Evolutionary conservation across 2,888 invertebrate species (phyloP).

Genomic region (Caenorhabditis sulstoni): DNA sequence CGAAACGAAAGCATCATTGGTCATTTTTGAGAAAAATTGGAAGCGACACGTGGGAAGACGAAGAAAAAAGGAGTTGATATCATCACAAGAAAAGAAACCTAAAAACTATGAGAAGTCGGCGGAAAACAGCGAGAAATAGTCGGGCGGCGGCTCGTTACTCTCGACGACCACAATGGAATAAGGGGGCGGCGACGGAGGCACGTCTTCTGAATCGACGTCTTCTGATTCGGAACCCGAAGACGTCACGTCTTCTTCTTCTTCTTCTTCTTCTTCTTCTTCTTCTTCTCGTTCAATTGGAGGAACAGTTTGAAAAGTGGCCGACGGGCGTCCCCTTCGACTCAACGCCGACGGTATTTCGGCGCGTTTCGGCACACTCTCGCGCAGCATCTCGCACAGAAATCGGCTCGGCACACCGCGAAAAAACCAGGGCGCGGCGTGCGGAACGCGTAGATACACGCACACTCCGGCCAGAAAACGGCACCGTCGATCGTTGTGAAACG

Average conservation of each 20-base stretch:
- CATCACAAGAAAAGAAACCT: no score
- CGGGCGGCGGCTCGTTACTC: background rate
- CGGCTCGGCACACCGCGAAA: background rate
- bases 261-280: no score
- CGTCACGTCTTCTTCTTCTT: no score
- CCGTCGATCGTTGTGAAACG: constrained; percentile 6
- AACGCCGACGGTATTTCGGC: background rate
- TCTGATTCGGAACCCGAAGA: no score
- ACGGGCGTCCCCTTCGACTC: background rate
- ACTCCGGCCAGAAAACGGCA: constrained; percentile 5
- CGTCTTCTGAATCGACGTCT: no score
- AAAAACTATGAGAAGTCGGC: no score
- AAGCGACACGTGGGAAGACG: no score
- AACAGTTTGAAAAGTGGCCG: no score
- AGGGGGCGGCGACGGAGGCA: background rate
- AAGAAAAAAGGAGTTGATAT: no score
- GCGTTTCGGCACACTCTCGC: background rate
- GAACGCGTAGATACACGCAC: background rate
- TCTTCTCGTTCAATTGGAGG: no score
- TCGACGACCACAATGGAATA: background rate
- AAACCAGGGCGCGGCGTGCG: constrained; percentile 1
- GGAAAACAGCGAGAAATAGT: constrained; percentile 5
- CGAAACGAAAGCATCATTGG: no score
- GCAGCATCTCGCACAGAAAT: background rate
- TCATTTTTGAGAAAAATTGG: no score